Evolutionary conservation across 2,797 vertebrate species (phyloP), one percentile per base, ranked within the genome.

Genomic region (Sebastes miniatus): DNA sequence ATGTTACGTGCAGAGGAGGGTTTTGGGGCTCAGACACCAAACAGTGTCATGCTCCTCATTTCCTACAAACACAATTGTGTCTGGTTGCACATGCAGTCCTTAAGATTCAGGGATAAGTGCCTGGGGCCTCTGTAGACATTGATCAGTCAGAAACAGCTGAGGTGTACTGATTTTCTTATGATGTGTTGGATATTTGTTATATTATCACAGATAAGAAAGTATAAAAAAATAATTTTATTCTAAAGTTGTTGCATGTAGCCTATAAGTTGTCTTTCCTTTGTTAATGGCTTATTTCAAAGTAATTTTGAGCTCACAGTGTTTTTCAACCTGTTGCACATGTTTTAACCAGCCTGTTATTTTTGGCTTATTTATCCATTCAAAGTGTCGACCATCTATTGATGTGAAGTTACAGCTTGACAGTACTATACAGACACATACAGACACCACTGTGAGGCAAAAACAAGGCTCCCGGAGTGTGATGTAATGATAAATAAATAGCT

Each of bases 81-180:
- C 70, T 80, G 73, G 32, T 71, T 62, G 20, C 69, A 63, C 66
- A 72, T 59, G 73, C 73, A 75, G 32, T 50, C 77, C 62, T 64
- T 34, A 25, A 31, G 47, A 63, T 58, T 70, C 7, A 39, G 58
- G 47, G 56, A 56, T 12, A 69, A 62, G 54, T 62, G 65, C 32
- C 5, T 9, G 69, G 27, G 34, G 8, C 29, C 61, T 16, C 27
- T 34, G 3, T 3, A 50, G 69, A 62, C 47, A 63, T 20, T 20
- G 16, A 56, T 64, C 25, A 69, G 52, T 43, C 58, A 69, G 27
- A 31, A 65, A 16, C 22, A 58, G 25, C 22, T 52, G 32, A 65
- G 47, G n/a, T 18, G 5, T 43, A 1, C 4, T 14, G 9, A 29
- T 63, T 36, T 16, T n/a, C 10, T 8, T 13, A 27, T 4, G 2